Percentiles rank a stretch among this genome's conserved stretches.
phyloP scores from a whole-genome alignment of 64 coral and sea anemone genomes.

The Pachyseris speciosa region DNA sequence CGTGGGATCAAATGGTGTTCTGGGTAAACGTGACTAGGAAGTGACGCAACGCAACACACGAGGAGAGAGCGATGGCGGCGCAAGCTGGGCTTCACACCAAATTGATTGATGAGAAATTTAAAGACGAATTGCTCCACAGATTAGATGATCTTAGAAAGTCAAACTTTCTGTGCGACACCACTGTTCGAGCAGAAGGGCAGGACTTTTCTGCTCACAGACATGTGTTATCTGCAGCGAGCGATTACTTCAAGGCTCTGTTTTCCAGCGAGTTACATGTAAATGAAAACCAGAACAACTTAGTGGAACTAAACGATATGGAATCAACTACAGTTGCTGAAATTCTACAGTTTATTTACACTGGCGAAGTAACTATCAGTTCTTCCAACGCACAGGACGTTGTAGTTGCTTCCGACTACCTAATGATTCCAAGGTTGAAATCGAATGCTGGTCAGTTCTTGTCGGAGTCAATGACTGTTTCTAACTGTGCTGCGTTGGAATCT shows the following conservation, averaged over 20 bases:
- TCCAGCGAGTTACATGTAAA: no score
- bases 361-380: no score
- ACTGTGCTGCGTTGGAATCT: no score
- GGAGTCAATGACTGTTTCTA: not conserved
- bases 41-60: no score
- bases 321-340: not conserved
- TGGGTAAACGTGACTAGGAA: no score
- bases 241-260: conserved; percentile 59
- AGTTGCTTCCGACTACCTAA: no score
- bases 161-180: conserved; percentile 57
- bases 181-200: no score
- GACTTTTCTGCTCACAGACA: conserved; percentile 40
- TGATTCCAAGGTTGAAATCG: no score
- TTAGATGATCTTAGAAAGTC: conserved; percentile 41
- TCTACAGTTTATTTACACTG: no score
- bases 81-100: not conserved
- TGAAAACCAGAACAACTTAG: conserved; percentile 19
- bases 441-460: conserved; percentile 23
- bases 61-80: no score
- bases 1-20: no score
- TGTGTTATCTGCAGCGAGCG: conserved; percentile 42
- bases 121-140: not conserved
- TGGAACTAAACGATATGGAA: conserved; percentile 36
- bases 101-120: not conserved
- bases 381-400: no score